Evolutionary conservation across 2,888 invertebrate species (phyloP).

Genomic region (Embidobia sp.): DNA sequence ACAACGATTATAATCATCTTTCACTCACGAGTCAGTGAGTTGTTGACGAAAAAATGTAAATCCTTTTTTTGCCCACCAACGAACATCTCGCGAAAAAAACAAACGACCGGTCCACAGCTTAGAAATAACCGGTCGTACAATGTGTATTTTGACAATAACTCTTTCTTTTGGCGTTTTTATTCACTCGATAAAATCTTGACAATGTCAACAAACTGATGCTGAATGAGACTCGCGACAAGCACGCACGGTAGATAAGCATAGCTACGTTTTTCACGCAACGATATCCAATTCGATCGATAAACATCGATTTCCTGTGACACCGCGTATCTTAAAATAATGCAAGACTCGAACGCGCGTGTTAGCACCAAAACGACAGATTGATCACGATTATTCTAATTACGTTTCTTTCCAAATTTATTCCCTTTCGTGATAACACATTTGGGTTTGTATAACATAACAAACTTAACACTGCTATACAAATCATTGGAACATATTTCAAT

Average conservation of each 20-base stretch:
- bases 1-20: constrained; percentile 42
- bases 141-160: constrained; percentile 41
- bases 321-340: constrained; percentile 48
- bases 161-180: constrained; percentile 54
- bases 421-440: too few species aligned
- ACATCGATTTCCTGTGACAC: constrained; percentile 58
- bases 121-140: constrained; percentile 40
- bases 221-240: constrained; percentile 20
- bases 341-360: constrained; percentile 23
- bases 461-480: too few species aligned
- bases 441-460: too few species aligned
- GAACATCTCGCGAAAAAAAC: constrained; percentile 20
- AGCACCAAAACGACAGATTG: constrained; percentile 29
- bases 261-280: constrained; percentile 53
- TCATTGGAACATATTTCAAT: too few species aligned
- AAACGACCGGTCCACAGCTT: constrained; percentile 12
- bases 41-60: constrained; percentile 34
- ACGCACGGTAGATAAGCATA: constrained; percentile 43
- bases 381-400: constrained; percentile 30
- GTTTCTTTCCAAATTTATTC: too few species aligned
- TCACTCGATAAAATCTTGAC: constrained; percentile 53
- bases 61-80: constrained; percentile 19
- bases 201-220: constrained; percentile 42
- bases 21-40: constrained; percentile 24
- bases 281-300: constrained; percentile 58